Evolutionary conservation across 1,140 invertebrate genomes (phyloP).

Genomic region (Lordiphosa clarofinis): DNA sequence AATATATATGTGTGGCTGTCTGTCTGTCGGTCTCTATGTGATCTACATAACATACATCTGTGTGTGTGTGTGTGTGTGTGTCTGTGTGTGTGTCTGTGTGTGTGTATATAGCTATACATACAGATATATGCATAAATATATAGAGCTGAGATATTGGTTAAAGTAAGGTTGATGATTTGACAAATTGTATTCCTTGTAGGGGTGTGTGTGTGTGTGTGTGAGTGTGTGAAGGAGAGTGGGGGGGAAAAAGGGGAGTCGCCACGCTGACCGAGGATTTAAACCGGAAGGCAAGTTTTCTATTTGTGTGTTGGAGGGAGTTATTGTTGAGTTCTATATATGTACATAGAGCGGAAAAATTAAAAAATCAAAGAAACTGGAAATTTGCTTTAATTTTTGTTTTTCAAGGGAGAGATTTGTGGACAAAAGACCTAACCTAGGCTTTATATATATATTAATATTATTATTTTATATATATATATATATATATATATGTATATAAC

Average conservation of each 20-base stretch:
- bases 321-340: conserved; percentile 6
- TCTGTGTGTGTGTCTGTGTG: conserved; percentile 5
- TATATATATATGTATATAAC: conserved; percentile 47
- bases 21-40: background rate
- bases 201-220: no score
- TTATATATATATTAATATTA: conserved; percentile 2
- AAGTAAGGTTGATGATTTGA: conserved; percentile 11
- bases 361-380: background rate
- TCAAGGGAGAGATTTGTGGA: background rate
- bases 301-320: background rate
- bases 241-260: no score
- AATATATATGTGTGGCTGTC: conserved; percentile 17
- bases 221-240: no score
- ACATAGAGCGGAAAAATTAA: conserved; percentile 4
- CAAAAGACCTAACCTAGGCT: conserved; percentile 6
- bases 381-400: background rate
- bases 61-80: conserved; percentile 9
- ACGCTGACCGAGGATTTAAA: no score
- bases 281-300: background rate
- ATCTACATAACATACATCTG: conserved; percentile 3
- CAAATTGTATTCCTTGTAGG: conserved; percentile 1
- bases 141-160: conserved; percentile 5
- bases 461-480: conserved; percentile 6
- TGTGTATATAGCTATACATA: conserved; percentile 11
- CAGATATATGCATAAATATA: conserved; percentile 13